Percentiles rank a stretch among this genome's conserved stretches.
These are phyloP conservation scores for Pygmarrhopalites habei DNA, from an alignment of 1,140 invertebrate species.

Conservation along the genomic window DNA sequence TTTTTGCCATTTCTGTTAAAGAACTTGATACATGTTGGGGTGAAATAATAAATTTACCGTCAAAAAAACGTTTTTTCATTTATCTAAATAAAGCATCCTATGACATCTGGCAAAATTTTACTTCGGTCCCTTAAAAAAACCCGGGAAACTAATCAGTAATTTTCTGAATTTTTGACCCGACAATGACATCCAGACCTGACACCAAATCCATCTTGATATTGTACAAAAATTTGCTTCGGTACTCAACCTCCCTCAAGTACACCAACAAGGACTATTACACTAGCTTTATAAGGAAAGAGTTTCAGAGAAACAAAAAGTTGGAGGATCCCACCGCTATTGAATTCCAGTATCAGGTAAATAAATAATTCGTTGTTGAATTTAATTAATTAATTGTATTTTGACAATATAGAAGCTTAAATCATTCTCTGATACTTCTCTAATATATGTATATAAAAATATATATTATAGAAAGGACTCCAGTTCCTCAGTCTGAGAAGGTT, in stretches of 20 bases:
- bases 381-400: neutral
- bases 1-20: too few relatives aligned
- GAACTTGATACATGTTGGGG: too few relatives aligned
- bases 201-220: conserved; percentile 47
- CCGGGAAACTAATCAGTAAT: too few relatives aligned
- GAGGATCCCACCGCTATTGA: conserved; percentile 48
- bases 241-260: conserved; percentile 52
- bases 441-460: too few relatives aligned
- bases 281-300: conserved; percentile 52
- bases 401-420: neutral
- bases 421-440: conserved; percentile 4
- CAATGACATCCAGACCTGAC: conserved; percentile 8
- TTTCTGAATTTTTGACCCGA: too few relatives aligned
- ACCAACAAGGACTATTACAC: conserved; percentile 56
- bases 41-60: too few relatives aligned
- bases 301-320: conserved; percentile 52
- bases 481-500: conserved; percentile 46
- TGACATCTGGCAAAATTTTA: too few relatives aligned
- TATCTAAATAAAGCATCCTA: too few relatives aligned
- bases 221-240: conserved; percentile 55
- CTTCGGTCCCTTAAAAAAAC: too few relatives aligned
- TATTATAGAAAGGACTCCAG: conserved; percentile 51
- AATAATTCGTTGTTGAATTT: too few relatives aligned
- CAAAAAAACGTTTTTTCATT: too few relatives aligned
- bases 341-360: conserved; percentile 54